Evolutionary conservation across 1,140 invertebrate genomes (phyloP).

Genomic region (Anoplolepis gracilipes): DNA sequence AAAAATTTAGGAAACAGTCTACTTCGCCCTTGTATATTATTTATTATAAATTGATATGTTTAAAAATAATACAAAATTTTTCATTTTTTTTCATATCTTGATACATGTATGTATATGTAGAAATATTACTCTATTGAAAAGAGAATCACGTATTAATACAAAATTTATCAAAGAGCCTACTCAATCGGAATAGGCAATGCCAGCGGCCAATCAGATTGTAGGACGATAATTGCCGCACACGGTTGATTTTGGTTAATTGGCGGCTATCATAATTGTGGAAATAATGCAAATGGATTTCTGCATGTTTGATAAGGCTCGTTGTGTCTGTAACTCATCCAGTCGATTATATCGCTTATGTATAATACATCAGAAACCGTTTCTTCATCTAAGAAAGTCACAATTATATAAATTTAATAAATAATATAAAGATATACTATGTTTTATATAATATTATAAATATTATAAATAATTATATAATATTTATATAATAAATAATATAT

Average conservation of each 20-base stretch:
- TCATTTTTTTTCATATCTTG: not conserved
- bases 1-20: not conserved
- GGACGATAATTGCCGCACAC: slow-evolving; percentile 30
- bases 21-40: not conserved
- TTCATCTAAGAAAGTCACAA: not conserved
- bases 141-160: slow-evolving; percentile 59
- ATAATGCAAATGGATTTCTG: slow-evolving; percentile 69
- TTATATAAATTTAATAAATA: not conserved
- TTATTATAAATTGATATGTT: not conserved
- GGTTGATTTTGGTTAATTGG: slow-evolving; percentile 70
- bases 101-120: not conserved
- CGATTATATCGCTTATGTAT: not conserved
- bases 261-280: slow-evolving; percentile 62
- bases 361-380: not conserved
- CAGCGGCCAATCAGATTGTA: not conserved
- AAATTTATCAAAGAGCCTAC: slow-evolving; percentile 67
- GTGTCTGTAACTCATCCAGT: slow-evolving; percentile 1
- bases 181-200: slow-evolving; percentile 23
- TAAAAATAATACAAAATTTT: not conserved
- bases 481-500: no score
- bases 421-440: no score
- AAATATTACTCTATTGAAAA: not conserved
- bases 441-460: no score
- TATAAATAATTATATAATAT: no score
- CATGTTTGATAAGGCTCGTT: slow-evolving; percentile 4